Evolutionary conservation across 1,140 invertebrate genomes (phyloP).

Genomic region (Aphelinus atriplicis): DNA sequence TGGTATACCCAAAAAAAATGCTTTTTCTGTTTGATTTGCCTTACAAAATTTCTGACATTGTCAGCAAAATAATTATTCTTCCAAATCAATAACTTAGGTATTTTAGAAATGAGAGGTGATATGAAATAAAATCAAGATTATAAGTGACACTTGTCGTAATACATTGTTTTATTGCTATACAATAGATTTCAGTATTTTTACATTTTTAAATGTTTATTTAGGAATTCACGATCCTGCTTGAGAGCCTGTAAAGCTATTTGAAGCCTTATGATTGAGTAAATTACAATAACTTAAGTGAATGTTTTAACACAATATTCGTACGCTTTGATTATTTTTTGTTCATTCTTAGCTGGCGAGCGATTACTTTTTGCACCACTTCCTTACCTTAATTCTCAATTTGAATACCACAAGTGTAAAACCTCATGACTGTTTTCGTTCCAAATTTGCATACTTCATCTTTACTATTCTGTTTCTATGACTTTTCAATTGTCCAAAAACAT

Average conservation of each 20-base stretch:
- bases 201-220: conserved; percentile 50
- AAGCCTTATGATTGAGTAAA: conserved; percentile 50
- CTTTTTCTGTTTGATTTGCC: no score
- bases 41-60: no score
- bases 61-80: no score
- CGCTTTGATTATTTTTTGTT: conserved; percentile 43
- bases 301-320: conserved; percentile 43
- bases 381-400: no score
- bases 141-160: conserved; percentile 46
- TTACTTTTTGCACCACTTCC: not conserved
- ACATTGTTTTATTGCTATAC: conserved; percentile 52
- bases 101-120: not conserved
- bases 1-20: no score
- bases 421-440: no score
- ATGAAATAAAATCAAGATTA: not conserved
- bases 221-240: conserved; percentile 46
- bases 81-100: no score
- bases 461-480: no score
- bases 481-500: no score
- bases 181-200: conserved; percentile 50
- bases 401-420: no score
- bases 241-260: conserved; percentile 44
- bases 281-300: conserved; percentile 47
- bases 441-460: no score
- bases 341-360: conserved; percentile 32